Conservation (phyloP, 2,888 invertebrate species). For the Oxyteleia sp. region DNA sequence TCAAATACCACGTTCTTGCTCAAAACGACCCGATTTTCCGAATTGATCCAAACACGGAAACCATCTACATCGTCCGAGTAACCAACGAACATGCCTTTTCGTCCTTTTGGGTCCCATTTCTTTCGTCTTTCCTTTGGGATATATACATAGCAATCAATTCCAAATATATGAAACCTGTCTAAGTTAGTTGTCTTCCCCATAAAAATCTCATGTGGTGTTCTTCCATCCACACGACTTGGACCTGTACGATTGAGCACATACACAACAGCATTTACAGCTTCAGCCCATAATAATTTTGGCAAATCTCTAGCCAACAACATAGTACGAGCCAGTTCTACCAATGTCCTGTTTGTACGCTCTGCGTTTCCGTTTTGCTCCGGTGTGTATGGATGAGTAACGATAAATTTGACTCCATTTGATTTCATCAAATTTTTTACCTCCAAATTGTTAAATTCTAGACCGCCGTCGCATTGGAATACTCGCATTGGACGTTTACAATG, state of each 20-base stretch:
- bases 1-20: conserved; percentile 42
- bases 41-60: conserved; percentile 46
- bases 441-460: conserved; percentile 46
- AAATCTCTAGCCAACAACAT: conserved; percentile 48
- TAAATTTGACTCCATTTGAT: conserved; percentile 17
- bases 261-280: no score
- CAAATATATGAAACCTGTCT: conserved; percentile 61
- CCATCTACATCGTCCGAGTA: conserved; percentile 37
- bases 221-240: no score
- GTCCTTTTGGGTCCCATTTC: conserved; percentile 52
- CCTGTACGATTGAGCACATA: no score
- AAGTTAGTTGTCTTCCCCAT: conserved; percentile 27
- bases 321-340: conserved; percentile 46
- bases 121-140: conserved; percentile 35
- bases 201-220: conserved; percentile 66
- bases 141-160: conserved; percentile 44
- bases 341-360: conserved; percentile 54
- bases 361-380: conserved; percentile 79
- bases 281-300: conserved; percentile 23
- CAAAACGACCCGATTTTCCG: conserved; percentile 34
- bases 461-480: conserved; percentile 56
- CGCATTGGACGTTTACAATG: no score
- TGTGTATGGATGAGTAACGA: conserved; percentile 43
- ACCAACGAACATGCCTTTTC: conserved; percentile 48
- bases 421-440: conserved; percentile 22